Evolutionary conservation across 2,888 invertebrate genomes (phyloP), one percentile per base, ranked within the genome.

Genomic region (Yponomeuta plumbellus): DNA sequence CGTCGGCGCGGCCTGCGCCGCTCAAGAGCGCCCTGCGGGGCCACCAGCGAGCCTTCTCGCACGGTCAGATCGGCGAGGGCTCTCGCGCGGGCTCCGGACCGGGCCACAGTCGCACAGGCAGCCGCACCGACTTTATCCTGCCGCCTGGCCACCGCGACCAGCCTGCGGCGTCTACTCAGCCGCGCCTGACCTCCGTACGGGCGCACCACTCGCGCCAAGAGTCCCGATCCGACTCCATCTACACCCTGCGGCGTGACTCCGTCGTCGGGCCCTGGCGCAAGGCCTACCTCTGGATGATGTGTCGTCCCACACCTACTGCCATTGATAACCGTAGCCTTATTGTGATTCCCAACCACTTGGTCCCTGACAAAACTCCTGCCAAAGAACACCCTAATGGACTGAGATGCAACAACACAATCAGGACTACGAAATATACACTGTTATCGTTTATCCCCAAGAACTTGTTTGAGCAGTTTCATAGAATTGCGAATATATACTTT

Each of bases 401-500:
- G 65, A 94, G 95, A 80, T 94, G 96, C 74, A 93, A 95, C 80
- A 98, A 98, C 84, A 94, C 95, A 88, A 95, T 98, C 80, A 94
- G 97, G 84, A 98, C 98, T 84, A 98, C 98, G 66, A 98, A 99
- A 89, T 99, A 99, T 86, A 98, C 98, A 26, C 80, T 97, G 68
- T 91, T 98, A 72, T 98, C 97, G 74, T 99, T 99, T 90, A 90
- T 99, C 80, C 98, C 99, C 68, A 96, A 98, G 87, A 99, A 99
- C 89, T 92, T 99, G 69, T 94, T 98, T 85, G 98, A 99, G 91
- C 99, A 99, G 91, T 98, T 99, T 86, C 98, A 98, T 88, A 94
- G 99, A 70, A 97, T 98, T 80, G 99, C 99, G 71, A 99, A 99
- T 92, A 92, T 99, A 78, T 99, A 99, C 92, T 99, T 99, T 89